A percentile compares a stretch with the other conserved stretches of the same genome.
Conservation (phyloP, 2,888 invertebrate species). For the Drosophila meridionalis region DNA sequence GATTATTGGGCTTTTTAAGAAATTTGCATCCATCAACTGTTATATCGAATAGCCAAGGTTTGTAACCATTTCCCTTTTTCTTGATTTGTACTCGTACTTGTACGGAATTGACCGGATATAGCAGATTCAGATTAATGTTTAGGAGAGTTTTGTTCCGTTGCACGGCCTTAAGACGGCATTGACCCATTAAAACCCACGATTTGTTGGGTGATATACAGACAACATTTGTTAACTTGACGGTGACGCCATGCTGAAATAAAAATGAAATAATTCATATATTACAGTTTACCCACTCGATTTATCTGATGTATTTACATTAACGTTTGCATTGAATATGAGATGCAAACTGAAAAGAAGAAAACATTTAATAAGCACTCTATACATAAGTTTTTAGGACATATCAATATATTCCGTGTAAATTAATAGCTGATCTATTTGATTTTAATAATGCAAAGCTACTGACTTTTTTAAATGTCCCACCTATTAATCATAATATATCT, state of each 20-base stretch:
- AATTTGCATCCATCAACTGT: slow-evolving; percentile 12
- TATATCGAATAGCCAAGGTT: neutral
- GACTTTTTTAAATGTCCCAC: too few relatives aligned
- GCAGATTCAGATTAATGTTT: neutral
- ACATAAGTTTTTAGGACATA: neutral
- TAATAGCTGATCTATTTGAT: neutral
- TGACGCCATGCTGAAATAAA: neutral
- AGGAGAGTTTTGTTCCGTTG: neutral
- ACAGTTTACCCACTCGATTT: neutral
- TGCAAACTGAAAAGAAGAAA: neutral
- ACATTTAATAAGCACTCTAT: neutral
- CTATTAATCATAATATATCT: too few relatives aligned
- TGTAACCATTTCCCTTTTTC: neutral
- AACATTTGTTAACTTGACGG: neutral
- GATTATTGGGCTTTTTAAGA: neutral
- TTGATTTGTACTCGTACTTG: neutral
- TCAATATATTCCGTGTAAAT: neutral
- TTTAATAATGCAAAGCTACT: too few relatives aligned
- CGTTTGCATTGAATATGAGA: neutral
- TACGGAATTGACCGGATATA: neutral
- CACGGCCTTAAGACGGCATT: neutral
- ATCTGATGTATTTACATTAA: neutral
- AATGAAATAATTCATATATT: neutral
- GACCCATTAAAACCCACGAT: neutral
- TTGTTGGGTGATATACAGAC: neutral